phyloP scores from a whole-genome alignment of 2,113 vertebrate genomes.

The Pelodiscus sinensis region DNA sequence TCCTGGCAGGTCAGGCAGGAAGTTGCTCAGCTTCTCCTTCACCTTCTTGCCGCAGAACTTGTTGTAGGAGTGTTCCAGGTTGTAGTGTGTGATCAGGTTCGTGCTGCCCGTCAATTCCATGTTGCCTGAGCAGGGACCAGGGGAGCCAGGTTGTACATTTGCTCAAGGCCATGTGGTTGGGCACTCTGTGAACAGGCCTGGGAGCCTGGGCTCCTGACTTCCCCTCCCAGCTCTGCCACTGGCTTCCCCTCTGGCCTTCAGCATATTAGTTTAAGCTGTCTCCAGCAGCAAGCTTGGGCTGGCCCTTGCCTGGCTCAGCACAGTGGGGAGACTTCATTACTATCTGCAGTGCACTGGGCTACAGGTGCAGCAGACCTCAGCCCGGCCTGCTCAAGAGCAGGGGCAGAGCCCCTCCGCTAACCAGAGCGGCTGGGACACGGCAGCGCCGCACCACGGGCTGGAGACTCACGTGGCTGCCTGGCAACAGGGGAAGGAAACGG shows the following conservation, averaged over 20 bases:
- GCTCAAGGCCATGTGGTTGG: background rate
- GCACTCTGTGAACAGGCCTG: background rate
- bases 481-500: background rate
- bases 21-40: conserved; percentile 98
- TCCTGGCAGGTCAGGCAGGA: conserved; percentile 95
- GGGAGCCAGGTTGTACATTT: background rate
- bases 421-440: background rate
- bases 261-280: background rate
- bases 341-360: background rate
- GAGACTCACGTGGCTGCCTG: background rate
- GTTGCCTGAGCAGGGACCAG: conserved; percentile 78
- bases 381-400: background rate
- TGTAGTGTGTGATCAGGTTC: conserved; percentile 97
- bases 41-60: conserved; percentile 99
- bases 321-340: background rate
- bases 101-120: conserved; percentile 96
- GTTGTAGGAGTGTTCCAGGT: conserved; percentile 94
- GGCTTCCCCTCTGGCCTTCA: rapidly evolving
- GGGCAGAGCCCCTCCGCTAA: background rate
- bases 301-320: no score
- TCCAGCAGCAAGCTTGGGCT: background rate
- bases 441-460: background rate
- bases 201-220: background rate
- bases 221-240: background rate
- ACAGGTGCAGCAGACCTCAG: background rate